Conservation (phyloP, 2,113 vertebrate genomes). For the Athene noctua region DNA sequence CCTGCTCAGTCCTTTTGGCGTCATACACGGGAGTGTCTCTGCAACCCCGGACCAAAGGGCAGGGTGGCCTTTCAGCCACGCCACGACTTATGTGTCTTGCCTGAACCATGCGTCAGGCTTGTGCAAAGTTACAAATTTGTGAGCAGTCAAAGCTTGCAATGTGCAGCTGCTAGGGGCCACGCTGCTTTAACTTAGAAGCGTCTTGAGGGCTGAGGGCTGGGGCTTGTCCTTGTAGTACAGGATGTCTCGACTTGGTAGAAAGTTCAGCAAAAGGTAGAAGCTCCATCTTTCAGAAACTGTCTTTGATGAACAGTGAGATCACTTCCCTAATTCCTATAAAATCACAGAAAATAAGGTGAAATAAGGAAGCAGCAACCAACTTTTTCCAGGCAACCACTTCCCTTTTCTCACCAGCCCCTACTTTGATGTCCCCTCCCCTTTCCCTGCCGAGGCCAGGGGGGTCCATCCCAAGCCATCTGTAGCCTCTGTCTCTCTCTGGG, state of each 20-base stretch:
- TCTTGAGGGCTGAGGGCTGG: neutral
- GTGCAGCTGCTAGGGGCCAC: no score
- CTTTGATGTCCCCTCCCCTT: neutral
- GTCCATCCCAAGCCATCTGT: neutral
- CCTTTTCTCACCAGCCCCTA: neutral
- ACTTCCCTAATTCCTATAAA: neutral
- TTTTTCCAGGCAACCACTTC: neutral
- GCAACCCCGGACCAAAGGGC: no score
- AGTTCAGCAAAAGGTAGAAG: neutral
- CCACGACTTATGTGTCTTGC: no score
- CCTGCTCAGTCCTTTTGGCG: no score
- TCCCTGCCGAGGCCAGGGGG: neutral
- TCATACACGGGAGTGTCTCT: no score
- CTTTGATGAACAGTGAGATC: neutral
- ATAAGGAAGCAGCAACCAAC: neutral
- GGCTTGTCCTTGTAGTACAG: neutral
- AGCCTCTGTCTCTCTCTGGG: neutral
- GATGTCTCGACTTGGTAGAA: neutral
- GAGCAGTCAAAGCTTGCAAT: no score
- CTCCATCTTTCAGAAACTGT: neutral
- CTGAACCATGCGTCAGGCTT: no score
- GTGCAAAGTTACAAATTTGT: no score
- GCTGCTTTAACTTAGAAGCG: no score
- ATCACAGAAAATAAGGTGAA: neutral
- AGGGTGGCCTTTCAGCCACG: no score